A percentile compares a stretch with the other conserved stretches of the same genome.
phyloP scores from a whole-genome alignment of 2,888 invertebrate species.

The Drosophila picticornis region DNA sequence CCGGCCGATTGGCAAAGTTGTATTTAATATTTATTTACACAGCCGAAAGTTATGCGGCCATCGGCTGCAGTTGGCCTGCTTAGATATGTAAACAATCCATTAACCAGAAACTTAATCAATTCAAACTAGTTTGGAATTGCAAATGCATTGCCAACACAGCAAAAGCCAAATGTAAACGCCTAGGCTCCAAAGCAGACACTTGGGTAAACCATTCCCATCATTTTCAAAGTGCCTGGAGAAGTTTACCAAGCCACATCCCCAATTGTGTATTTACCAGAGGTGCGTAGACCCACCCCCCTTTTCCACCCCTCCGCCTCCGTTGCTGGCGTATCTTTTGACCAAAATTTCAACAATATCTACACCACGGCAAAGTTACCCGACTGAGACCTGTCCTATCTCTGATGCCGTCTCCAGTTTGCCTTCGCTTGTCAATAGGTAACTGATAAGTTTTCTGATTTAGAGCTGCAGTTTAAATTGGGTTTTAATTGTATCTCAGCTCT shows the following conservation, averaged over 20 bases:
- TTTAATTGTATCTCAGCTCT: conserved; percentile 68
- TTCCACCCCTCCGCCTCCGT: conserved; percentile 20
- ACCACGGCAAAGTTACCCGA: conserved; percentile 32
- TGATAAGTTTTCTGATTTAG: conserved; percentile 72
- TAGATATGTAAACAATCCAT: conserved; percentile 76
- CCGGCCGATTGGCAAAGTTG: conserved; percentile 21
- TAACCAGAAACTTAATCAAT: conserved; percentile 80
- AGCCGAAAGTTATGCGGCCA: conserved; percentile 39
- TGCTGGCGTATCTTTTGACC: conserved; percentile 58
- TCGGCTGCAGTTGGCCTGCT: conserved; percentile 42
- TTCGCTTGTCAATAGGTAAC: conserved; percentile 52
- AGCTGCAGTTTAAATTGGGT: conserved; percentile 66
- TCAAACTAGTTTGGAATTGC: conserved; percentile 73
- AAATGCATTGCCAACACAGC: conserved; percentile 71
- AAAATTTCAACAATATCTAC: conserved; percentile 49
- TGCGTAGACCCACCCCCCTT: conserved; percentile 37
- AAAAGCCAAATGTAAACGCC: conserved; percentile 49
- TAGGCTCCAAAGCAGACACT: conserved; percentile 40
- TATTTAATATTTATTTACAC: conserved; percentile 22
- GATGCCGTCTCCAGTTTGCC: conserved; percentile 8
- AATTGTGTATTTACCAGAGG: conserved; percentile 61
- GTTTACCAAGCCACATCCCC: conserved; percentile 22
- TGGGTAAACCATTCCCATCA: conserved; percentile 46
- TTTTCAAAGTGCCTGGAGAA: conserved; percentile 59
- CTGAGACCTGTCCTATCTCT: conserved; percentile 15